Evolutionary conservation across 2,113 vertebrate species (phyloP).

Genomic region (Ariopsis seemanni): DNA sequence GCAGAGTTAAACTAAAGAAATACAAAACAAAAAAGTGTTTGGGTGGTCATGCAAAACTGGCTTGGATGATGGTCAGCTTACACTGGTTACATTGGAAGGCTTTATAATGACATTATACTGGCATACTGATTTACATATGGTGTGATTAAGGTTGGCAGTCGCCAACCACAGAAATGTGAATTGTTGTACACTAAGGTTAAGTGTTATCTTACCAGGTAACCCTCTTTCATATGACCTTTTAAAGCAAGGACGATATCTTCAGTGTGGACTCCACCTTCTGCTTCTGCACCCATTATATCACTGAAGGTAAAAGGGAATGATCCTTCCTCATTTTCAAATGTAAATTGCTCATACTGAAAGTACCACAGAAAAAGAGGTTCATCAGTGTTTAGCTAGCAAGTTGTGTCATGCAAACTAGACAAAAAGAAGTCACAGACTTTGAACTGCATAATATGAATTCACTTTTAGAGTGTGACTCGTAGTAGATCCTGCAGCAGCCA

Average conservation of each 20-base stretch:
- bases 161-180: not conserved
- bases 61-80: not conserved
- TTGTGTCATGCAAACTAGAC: not conserved
- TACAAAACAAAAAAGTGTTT: not conserved
- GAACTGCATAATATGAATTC: not conserved
- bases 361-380: not conserved
- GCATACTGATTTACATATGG: not conserved
- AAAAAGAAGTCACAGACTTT: not conserved
- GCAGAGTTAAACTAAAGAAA: conserved; percentile 26
- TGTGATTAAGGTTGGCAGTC: not conserved
- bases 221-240: conserved; percentile 24
- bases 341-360: conserved; percentile 30
- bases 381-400: not conserved
- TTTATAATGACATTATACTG: not conserved
- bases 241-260: conserved; percentile 37
- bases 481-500: not conserved
- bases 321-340: not conserved
- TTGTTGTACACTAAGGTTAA: not conserved
- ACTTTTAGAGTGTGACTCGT: conserved; percentile 23
- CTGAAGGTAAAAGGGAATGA: conserved; percentile 27
- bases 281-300: conserved; percentile 44
- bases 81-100: not conserved
- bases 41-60: not conserved
- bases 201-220: conserved; percentile 29
- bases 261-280: not conserved